Percentiles rank a stretch among this genome's conserved stretches.
phyloP scores from a whole-genome alignment of 1,140 invertebrate genomes.

The Zaprionus ornatus region DNA sequence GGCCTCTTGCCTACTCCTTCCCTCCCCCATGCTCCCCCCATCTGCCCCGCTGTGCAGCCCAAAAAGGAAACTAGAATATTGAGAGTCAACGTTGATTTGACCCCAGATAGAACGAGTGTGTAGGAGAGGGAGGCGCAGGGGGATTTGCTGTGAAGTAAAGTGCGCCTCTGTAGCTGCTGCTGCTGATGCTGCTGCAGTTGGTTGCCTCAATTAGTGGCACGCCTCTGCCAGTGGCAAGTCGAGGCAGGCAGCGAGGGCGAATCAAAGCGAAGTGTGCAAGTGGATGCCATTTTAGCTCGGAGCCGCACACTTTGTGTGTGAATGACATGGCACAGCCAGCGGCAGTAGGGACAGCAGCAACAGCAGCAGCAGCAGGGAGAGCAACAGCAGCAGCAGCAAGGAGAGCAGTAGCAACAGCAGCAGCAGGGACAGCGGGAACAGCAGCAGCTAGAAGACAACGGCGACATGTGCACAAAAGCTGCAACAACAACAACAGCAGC shows the following conservation, averaged over 20 bases:
- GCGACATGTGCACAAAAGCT: conserved; percentile 14
- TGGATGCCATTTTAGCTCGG: conserved; percentile 74
- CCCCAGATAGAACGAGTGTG: neutral
- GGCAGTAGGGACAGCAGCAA: conserved; percentile 43
- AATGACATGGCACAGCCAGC: conserved; percentile 74
- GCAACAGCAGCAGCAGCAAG: conserved; percentile 9
- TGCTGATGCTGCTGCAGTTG: conserved; percentile 65
- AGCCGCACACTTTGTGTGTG: conserved; percentile 77
- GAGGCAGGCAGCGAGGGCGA: conserved; percentile 35
- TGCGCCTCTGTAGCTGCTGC: conserved; percentile 34
- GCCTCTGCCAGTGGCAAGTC: conserved; percentile 22
- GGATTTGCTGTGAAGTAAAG: conserved; percentile 59
- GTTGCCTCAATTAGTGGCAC: conserved; percentile 77
- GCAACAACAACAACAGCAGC: neutral
- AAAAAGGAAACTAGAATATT: conserved; percentile 9
- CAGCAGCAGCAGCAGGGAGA: conserved; percentile 18
- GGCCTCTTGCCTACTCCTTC: neutral
- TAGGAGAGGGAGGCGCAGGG: neutral
- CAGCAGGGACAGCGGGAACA: conserved; percentile 16
- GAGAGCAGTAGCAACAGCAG: too few species aligned
- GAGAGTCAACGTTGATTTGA: conserved; percentile 5
- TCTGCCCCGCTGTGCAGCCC: neutral
- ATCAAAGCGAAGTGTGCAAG: conserved; percentile 67
- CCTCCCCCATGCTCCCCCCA: neutral
- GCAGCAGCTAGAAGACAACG: conserved; percentile 16